A percentile compares a stretch with the other conserved stretches of the same genome.
Evolutionary conservation across 2,888 invertebrate genomes (phyloP).

Genomic region (Rhagium mordax): DNA sequence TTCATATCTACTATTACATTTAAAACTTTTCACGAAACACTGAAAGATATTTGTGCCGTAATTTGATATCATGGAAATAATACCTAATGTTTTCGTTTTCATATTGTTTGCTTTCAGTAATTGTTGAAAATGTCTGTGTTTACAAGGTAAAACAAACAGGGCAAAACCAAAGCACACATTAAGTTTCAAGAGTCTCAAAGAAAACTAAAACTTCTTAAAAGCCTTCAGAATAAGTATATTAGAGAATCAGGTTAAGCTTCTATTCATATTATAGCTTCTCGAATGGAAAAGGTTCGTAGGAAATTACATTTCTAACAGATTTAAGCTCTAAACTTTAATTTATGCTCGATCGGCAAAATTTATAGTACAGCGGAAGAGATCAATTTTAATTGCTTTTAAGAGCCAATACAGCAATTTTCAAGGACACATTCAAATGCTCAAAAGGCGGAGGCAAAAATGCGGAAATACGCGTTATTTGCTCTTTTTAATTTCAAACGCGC

Average conservation of each 20-base stretch:
- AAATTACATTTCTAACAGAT: slow-evolving; percentile 25
- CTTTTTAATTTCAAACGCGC: not conserved
- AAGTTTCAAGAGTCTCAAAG: not conserved
- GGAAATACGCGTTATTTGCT: not conserved
- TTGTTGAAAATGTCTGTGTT: slow-evolving; percentile 1
- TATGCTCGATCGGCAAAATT: slow-evolving; percentile 1
- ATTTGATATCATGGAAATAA: too few species aligned
- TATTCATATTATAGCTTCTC: slow-evolving; percentile 16
- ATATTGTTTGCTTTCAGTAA: not conserved
- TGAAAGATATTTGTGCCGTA: too few species aligned
- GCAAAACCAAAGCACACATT: not conserved
- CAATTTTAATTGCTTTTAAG: slow-evolving; percentile 2
- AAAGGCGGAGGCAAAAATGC: not conserved
- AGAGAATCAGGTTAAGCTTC: slow-evolving; percentile 25
- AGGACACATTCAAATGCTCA: not conserved
- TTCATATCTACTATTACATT: too few species aligned
- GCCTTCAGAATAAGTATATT: slow-evolving; percentile 9
- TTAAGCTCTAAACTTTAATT: slow-evolving; percentile 20
- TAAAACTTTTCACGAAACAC: too few species aligned
- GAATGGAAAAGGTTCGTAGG: slow-evolving; percentile 24
- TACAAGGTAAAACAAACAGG: not conserved
- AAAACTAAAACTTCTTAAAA: slow-evolving; percentile 21
- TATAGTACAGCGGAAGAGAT: not conserved
- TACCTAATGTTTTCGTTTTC: too few species aligned
- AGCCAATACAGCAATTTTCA: not conserved